Evolutionary conservation across 2,888 invertebrate species (phyloP).

Genomic region (Drosophila macrospina): DNA sequence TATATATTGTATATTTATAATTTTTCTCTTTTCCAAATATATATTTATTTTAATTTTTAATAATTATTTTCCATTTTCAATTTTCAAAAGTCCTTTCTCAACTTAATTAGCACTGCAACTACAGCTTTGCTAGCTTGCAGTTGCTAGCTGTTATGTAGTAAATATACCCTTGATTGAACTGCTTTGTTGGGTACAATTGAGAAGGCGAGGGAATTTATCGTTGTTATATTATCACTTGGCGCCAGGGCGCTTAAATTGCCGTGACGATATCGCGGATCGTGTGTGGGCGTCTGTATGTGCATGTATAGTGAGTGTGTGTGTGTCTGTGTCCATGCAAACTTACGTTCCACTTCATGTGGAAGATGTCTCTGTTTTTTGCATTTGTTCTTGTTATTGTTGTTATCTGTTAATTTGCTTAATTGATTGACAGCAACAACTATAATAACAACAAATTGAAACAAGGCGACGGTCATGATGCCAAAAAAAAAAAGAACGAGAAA

Average conservation of each 20-base stretch:
- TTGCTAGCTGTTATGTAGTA: not conserved
- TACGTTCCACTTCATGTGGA: constrained; percentile 20
- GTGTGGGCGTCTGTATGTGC: constrained; percentile 22
- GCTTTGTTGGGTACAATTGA: constrained; percentile 1
- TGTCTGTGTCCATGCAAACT: constrained; percentile 23
- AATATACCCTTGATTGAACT: constrained; percentile 1
- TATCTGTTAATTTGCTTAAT: constrained; percentile 50
- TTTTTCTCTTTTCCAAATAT: too few species aligned
- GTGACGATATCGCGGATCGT: constrained; percentile 37
- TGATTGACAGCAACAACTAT: constrained; percentile 75
- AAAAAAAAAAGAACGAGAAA: constrained; percentile 36
- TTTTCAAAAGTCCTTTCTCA: too few species aligned
- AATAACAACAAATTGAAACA: constrained; percentile 62
- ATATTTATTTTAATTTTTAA: too few species aligned
- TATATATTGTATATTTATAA: not conserved
- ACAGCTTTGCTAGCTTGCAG: not conserved
- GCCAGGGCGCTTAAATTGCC: constrained; percentile 73
- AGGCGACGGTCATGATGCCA: constrained; percentile 63
- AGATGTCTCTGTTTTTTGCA: constrained; percentile 3
- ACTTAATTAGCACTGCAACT: not conserved
- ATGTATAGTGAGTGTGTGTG: constrained; percentile 13
- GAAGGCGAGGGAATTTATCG: constrained; percentile 36
- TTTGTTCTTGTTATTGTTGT: constrained; percentile 27
- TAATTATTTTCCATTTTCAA: too few species aligned
- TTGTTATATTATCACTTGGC: constrained; percentile 58